Percentiles rank a stretch among this genome's conserved stretches.
phyloP scores from a whole-genome alignment of 2,888 invertebrate species.

The Sinodicranocentrus sp. region DNA sequence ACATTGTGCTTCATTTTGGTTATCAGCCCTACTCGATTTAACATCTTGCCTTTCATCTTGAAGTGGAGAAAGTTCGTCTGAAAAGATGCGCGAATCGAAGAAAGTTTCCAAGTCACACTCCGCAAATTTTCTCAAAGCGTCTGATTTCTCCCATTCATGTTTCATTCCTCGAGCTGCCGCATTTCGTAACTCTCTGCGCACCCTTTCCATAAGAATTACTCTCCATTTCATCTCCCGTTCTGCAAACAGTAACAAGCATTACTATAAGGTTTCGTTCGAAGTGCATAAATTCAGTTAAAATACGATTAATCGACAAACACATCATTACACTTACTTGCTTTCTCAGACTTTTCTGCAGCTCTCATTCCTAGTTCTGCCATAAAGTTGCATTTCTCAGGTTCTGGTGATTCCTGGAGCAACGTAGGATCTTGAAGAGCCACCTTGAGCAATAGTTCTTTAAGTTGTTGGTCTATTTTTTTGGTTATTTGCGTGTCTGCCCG shows the following conservation, averaged over 20 bases:
- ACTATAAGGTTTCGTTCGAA: too few relatives aligned
- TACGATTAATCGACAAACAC: neutral
- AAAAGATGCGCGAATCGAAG: slow-evolving; percentile 25
- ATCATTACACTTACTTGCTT: slow-evolving; percentile 62
- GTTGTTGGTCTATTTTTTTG: slow-evolving; percentile 56
- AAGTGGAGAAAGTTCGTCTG: too few relatives aligned
- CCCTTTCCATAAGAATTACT: slow-evolving; percentile 69
- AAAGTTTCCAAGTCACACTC: slow-evolving; percentile 42
- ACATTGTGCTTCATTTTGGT: neutral
- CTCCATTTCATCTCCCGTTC: slow-evolving; percentile 74
- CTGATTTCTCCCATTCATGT: slow-evolving; percentile 70
- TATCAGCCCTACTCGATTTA: neutral
- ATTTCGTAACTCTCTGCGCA: slow-evolving; percentile 68
- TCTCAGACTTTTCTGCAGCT: slow-evolving; percentile 68
- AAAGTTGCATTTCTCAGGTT: slow-evolving; percentile 67
- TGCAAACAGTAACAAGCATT: too few relatives aligned
- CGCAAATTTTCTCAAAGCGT: slow-evolving; percentile 53
- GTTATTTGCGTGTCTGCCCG: slow-evolving; percentile 59
- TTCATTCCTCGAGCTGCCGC: slow-evolving; percentile 57
- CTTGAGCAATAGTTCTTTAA: slow-evolving; percentile 69
- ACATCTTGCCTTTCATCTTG: slow-evolving; percentile 2
- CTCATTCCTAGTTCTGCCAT: slow-evolving; percentile 72
- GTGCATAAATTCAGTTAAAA: neutral
- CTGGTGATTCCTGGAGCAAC: slow-evolving; percentile 53
- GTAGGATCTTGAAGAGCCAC: slow-evolving; percentile 74